Percentiles rank a stretch among this genome's conserved stretches.
These are phyloP conservation scores for Cololabis saira DNA, from an alignment of 2,113 vertebrate species.

Conservation along the genomic window DNA sequence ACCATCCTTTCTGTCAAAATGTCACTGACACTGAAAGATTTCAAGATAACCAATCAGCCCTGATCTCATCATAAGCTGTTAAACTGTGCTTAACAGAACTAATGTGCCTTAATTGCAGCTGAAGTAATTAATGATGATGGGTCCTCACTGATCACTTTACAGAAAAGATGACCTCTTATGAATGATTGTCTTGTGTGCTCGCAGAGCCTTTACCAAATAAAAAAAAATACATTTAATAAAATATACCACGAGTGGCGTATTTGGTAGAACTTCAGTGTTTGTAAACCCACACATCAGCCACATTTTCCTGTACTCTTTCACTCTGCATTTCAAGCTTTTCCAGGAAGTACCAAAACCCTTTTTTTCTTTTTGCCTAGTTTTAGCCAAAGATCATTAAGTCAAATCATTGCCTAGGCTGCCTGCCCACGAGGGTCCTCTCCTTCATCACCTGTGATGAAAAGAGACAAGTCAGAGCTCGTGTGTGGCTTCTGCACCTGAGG, in stretches of 20 bases:
- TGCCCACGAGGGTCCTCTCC: constrained; percentile 72
- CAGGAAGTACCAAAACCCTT: too few relatives aligned
- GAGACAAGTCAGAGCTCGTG: constrained; percentile 69
- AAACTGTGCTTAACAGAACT: constrained; percentile 56
- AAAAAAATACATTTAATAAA: too few relatives aligned
- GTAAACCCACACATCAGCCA: too few relatives aligned
- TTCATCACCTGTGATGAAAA: constrained; percentile 65
- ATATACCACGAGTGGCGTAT: too few relatives aligned
- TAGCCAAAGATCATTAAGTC: constrained; percentile 75
- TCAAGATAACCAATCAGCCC: constrained; percentile 66
- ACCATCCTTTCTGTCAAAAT: constrained; percentile 55
- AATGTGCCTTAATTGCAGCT: constrained; percentile 52
- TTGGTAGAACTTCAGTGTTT: too few relatives aligned
- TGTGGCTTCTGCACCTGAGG: constrained; percentile 76
- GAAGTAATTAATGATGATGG: constrained; percentile 12
- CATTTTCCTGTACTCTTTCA: too few relatives aligned
- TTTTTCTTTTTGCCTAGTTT: constrained; percentile 54
- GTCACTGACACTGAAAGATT: constrained; percentile 65
- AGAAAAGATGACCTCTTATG: too few relatives aligned
- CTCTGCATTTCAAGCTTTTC: too few relatives aligned
- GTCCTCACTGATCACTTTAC: too few relatives aligned
- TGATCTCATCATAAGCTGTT: constrained; percentile 68
- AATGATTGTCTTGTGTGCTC: too few relatives aligned
- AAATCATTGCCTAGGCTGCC: constrained; percentile 66
- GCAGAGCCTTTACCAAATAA: too few relatives aligned